Base-by-base conservation (phyloP, 1,140 invertebrate species). In the Dendrolimus punctatus region DNA sequence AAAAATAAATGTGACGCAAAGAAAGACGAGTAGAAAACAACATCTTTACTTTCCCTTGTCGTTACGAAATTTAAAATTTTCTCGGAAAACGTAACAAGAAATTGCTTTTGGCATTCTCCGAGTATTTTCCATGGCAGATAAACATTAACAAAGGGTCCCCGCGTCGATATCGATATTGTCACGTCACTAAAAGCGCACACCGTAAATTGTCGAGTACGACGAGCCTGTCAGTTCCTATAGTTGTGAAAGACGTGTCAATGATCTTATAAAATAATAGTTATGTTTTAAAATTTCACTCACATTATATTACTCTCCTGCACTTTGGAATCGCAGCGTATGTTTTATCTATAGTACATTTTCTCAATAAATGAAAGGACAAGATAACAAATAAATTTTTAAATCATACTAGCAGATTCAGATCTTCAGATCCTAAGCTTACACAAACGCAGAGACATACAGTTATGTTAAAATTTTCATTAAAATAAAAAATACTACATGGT, bases 141-240 rank as follows among this genome's bases (percentile, higher is more conserved):
- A 8, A 8, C 23, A 8, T 8, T 45, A 45, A 4, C n/a, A n/a
- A 9, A 6, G 40, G 39, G n/a, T 8, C 45, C 60, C 66, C 69
- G 69, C 54, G 55, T 73, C 70, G 57, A 68, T 55, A 58, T 62
- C 70, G 55, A 75, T 74, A 76, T 75, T 58, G 75, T 74, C 76
- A 77, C 76, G 75, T 75, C 72, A 68, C 61, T 69, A 71, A 55
- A 62, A 48, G 65, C 71, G 66, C 60, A 51, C 68, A 75, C 62
- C 79, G 73, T 80, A 63, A 68, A 64, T 68, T 66, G 45, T 51
- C 48, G 49, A 62, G 60, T 62, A 60, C 66, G 73, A 76, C 76
- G 79, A 75, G 64, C 60, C 47, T 66, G 58, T 60, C 60, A 53
- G 53, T 53, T 62, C 42, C 44, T 54, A 52, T 63, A 66, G 72